Evolutionary conservation across 2,797 vertebrate species (phyloP).

Genomic region (Pantherophis alleghaniensis): DNA sequence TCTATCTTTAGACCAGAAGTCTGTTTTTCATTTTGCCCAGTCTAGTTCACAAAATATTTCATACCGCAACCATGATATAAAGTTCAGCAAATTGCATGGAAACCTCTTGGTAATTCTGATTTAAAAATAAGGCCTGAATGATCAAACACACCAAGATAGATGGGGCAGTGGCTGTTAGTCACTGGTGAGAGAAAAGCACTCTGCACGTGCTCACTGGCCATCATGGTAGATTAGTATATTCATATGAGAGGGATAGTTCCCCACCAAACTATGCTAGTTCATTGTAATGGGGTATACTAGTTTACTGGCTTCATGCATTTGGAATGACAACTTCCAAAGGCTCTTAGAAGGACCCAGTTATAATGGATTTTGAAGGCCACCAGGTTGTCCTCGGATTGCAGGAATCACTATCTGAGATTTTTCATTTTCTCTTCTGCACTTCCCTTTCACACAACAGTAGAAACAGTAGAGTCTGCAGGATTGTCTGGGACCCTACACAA

Average conservation of each 20-base stretch:
- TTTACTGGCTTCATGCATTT: background rate
- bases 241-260: background rate
- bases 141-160: background rate
- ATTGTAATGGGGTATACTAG: background rate
- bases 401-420: background rate
- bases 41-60: background rate
- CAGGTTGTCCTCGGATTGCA: background rate
- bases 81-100: background rate
- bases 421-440: background rate
- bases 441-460: background rate
- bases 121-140: background rate
- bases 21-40: background rate
- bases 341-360: background rate
- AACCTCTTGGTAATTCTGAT: background rate
- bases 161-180: background rate
- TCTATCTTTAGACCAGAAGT: background rate
- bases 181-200: background rate
- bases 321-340: background rate
- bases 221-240: background rate
- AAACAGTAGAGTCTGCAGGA: no score
- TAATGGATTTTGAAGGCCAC: background rate
- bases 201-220: background rate
- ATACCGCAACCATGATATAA: background rate
- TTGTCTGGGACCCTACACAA: no score
- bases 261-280: background rate